Conservation (phyloP, 2,797 vertebrate genomes). For the Typhlichthys subterraneus region DNA sequence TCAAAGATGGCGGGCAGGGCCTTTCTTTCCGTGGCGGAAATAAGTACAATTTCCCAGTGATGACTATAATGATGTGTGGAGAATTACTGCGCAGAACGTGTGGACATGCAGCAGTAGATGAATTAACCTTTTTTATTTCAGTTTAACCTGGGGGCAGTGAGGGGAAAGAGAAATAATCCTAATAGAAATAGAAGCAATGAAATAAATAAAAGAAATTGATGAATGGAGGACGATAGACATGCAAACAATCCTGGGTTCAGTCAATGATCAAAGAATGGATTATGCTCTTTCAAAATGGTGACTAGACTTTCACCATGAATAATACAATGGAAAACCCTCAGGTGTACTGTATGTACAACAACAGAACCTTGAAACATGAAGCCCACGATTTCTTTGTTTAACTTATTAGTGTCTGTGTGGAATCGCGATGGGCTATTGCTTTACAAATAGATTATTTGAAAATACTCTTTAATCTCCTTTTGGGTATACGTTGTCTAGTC, state of each 20-base stretch:
- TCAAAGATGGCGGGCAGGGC: neutral
- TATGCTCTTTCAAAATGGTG: conserved; percentile 22
- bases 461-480: too few relatives aligned
- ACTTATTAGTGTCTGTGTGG: too few relatives aligned
- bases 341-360: neutral
- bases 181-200: too few relatives aligned
- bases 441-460: too few relatives aligned
- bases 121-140: neutral
- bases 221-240: conserved; percentile 8
- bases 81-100: conserved; percentile 1
- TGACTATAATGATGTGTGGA: neutral
- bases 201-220: too few relatives aligned
- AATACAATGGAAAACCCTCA: conserved; percentile 41
- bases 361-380: too few relatives aligned
- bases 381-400: too few relatives aligned
- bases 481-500: too few relatives aligned
- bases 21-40: conserved; percentile 4
- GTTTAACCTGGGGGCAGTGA: neutral
- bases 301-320: conserved; percentile 36
- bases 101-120: conserved; percentile 4
- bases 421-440: too few relatives aligned
- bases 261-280: conserved; percentile 41
- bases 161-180: too few relatives aligned
- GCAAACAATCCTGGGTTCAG: conserved; percentile 40
- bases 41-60: neutral